Evolutionary conservation across 2,113 vertebrate genomes (phyloP).

Genomic region (Oenanthe oenanthe): DNA sequence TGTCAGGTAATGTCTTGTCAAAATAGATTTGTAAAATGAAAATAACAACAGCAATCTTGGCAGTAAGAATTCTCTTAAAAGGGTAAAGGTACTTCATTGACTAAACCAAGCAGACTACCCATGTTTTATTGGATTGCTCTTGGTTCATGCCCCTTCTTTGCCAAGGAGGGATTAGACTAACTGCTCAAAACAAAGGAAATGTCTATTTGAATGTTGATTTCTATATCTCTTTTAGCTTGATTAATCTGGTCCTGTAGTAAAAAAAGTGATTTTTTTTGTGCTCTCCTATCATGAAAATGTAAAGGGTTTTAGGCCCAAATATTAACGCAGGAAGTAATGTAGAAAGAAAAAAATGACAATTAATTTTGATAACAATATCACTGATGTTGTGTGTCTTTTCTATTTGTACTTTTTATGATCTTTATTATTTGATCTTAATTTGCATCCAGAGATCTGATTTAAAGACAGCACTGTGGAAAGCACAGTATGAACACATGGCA

Average conservation of each 20-base stretch:
- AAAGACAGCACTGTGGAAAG: not conserved
- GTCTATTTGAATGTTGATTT: not conserved
- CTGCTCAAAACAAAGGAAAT: not conserved
- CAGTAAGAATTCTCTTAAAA: not conserved
- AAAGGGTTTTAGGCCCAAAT: not conserved
- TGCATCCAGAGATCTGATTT: not conserved
- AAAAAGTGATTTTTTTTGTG: accelerated
- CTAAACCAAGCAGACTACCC: not conserved
- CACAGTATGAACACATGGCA: not conserved
- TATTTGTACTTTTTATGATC: not conserved
- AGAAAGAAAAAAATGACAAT: not conserved
- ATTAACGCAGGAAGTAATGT: not conserved
- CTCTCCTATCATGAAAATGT: not conserved
- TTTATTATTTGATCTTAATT: not conserved
- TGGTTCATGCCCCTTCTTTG: not conserved
- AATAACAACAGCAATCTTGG: not conserved
- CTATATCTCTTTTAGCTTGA: not conserved
- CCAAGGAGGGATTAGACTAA: not conserved
- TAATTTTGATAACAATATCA: not conserved
- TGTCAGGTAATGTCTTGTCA: not conserved
- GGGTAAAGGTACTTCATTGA: not conserved
- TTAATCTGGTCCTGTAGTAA: not conserved
- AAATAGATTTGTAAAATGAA: not conserved
- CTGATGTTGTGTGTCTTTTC: not conserved
- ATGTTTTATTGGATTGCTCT: not conserved